Evolutionary conservation across 2,113 vertebrate species (phyloP), one percentile per base, ranked within the genome.

Genomic region (Cercopithecus mona): DNA sequence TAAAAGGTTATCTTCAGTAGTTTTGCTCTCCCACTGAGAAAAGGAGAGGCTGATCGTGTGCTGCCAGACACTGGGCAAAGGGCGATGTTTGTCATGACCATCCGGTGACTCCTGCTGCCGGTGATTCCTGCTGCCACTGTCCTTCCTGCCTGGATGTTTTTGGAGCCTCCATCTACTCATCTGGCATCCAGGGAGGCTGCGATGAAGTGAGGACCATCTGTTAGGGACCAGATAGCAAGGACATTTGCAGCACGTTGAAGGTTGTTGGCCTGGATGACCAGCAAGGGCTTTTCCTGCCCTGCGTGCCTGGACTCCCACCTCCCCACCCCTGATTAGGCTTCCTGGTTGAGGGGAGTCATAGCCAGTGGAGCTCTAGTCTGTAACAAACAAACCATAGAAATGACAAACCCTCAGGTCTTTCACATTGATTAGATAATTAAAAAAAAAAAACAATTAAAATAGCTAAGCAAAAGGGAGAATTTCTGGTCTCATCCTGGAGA

Each of bases 201-300:
- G 91, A 95, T 93, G 91, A 92, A 93, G 89, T n/a, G 90, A 94
- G 75, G 92, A 59, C 98, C 96, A 96, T 95, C 96, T 97, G 97
- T 96, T 88, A 92, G 97, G 94, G 61, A 84, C 92, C 83, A 85
- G 83, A 79, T 11, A 97, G 92, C 94, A 96, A 97, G 96, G 97
- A 81, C 87, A 1, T 95, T 45, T 57, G 68, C 64, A 3, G 88
- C n/a, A 27, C 22, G 20, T 27, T 88, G 89, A 79, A 95, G 92
- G 83, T 81, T 84, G 94, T 81, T 84, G 94, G 83, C 45, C 79
- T 87, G 9, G 50, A 70, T 85, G 97, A 68, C 92, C 40, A 12
- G 52, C 79, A 18, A 66, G 88, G 59, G 57, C 25, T 92, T 87
- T 64, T 27, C 5, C 1, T 38, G 25, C 80, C 48, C 48, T 50